Evolutionary conservation across 2,113 vertebrate species (phyloP).

Genomic region (Thalassarche chlororhynchos): DNA sequence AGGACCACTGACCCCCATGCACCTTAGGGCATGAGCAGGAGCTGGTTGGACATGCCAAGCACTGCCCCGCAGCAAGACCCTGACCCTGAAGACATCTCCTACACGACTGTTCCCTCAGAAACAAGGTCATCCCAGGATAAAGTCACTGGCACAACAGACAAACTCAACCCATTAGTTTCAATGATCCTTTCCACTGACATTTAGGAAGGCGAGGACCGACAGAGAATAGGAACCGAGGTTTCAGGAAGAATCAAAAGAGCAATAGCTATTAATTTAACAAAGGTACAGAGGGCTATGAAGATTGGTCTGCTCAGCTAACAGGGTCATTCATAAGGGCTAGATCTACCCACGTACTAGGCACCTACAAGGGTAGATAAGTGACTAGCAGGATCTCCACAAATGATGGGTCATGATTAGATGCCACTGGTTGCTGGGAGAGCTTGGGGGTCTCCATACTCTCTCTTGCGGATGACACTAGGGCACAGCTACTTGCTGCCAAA

Average conservation of each 20-base stretch:
- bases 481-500: neutral
- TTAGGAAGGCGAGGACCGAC: neutral
- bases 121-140: neutral
- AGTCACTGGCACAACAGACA: neutral
- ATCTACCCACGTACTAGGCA: neutral
- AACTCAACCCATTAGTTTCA: constrained; percentile 12
- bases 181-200: constrained; percentile 13
- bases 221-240: neutral
- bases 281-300: neutral
- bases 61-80: neutral
- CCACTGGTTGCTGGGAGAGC: neutral
- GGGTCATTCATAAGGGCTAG: neutral
- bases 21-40: neutral
- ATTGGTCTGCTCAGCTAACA: neutral
- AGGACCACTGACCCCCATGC: neutral
- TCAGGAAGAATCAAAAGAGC: neutral
- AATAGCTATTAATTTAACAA: constrained; percentile 4
- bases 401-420: neutral
- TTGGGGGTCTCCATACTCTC: neutral
- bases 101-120: rapidly evolving
- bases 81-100: neutral
- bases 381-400: neutral
- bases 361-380: neutral
- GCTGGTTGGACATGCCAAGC: rapidly evolving
- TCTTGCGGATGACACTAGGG: neutral